Conservation (phyloP, 1,140 invertebrate species). For the Drosophila kanapiae region DNA sequence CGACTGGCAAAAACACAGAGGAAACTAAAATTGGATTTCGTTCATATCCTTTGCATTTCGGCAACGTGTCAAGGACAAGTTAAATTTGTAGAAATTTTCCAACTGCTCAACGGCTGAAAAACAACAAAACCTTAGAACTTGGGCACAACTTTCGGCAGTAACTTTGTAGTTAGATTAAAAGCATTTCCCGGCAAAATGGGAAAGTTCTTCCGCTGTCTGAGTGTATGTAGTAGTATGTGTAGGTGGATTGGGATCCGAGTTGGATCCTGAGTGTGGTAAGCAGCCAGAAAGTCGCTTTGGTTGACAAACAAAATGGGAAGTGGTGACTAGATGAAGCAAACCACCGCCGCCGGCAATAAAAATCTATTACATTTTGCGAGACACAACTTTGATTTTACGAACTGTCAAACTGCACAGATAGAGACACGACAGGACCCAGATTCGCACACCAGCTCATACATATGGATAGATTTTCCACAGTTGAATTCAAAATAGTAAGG, state of each 20-base stretch:
- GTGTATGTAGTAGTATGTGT: not conserved
- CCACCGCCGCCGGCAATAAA: slow-evolving; percentile 66
- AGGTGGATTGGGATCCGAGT: slow-evolving; percentile 9
- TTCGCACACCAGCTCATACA: slow-evolving; percentile 29
- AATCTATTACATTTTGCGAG: slow-evolving; percentile 68
- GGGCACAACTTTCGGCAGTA: slow-evolving; percentile 45
- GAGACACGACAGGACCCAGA: slow-evolving; percentile 14
- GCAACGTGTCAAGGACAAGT: slow-evolving; percentile 69
- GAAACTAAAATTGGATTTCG: slow-evolving; percentile 56
- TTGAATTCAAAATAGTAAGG: not conserved
- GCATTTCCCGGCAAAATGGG: slow-evolving; percentile 62
- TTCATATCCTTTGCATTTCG: slow-evolving; percentile 36
- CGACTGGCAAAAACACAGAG: slow-evolving; percentile 22
- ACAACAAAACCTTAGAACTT: slow-evolving; percentile 44
- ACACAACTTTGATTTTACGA: slow-evolving; percentile 78
- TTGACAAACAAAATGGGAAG: slow-evolving; percentile 49
- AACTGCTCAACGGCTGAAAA: slow-evolving; percentile 18
- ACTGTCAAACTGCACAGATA: slow-evolving; percentile 66
- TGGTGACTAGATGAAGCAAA: slow-evolving; percentile 57
- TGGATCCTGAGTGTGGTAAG: slow-evolving; percentile 30
- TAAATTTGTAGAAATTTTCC: slow-evolving; percentile 58
- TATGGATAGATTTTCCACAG: slow-evolving; percentile 4
- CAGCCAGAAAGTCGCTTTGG: slow-evolving; percentile 59
- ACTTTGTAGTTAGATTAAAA: slow-evolving; percentile 80
- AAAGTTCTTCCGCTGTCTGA: slow-evolving; percentile 37